phyloP scores from a whole-genome alignment of 2,888 invertebrate genomes.

The Drosophila rellima region DNA sequence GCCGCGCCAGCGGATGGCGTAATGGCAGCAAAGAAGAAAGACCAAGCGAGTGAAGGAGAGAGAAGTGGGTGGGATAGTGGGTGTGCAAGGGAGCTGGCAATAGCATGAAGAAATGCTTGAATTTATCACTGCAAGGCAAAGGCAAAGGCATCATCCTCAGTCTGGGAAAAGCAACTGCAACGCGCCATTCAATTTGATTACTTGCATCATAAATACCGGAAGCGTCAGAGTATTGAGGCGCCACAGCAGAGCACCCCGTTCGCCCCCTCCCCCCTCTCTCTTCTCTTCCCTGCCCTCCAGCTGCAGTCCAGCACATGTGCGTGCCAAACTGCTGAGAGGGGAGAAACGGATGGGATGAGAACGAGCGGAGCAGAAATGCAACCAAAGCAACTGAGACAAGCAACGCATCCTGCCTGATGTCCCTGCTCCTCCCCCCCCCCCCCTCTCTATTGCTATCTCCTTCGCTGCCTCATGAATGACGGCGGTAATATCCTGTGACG shows the following conservation, averaged over 20 bases:
- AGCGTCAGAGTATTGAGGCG: conserved; percentile 80
- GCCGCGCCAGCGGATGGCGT: conserved; percentile 45
- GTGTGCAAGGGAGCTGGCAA: conserved; percentile 3
- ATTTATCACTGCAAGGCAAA: conserved; percentile 70
- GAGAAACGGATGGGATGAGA: too few relatives aligned
- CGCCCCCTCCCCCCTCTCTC: not conserved
- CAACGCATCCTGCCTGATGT: conserved; percentile 20
- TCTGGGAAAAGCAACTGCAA: conserved; percentile 67
- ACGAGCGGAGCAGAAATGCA: conserved; percentile 3
- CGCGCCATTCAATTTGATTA: conserved; percentile 82
- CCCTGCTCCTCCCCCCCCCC: not conserved
- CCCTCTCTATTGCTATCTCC: not conserved
- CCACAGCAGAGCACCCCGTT: conserved; percentile 27
- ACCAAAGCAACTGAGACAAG: conserved; percentile 23
- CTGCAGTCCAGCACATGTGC: conserved; percentile 56
- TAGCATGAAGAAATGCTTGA: conserved; percentile 48
- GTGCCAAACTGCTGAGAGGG: conserved; percentile 35
- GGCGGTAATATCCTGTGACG: conserved; percentile 82
- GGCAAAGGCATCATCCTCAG: conserved; percentile 32
- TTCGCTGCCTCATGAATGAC: conserved; percentile 65
- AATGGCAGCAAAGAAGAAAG: conserved; percentile 16
- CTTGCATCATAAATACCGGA: conserved; percentile 82
- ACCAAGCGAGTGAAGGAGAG: not conserved
- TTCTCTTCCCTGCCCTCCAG: too few relatives aligned
- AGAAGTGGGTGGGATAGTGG: not conserved